A percentile compares a stretch with the other conserved stretches of the same genome.
Evolutionary conservation across 2,797 vertebrate species (phyloP).

Genomic region (Heliangelus exortis): DNA sequence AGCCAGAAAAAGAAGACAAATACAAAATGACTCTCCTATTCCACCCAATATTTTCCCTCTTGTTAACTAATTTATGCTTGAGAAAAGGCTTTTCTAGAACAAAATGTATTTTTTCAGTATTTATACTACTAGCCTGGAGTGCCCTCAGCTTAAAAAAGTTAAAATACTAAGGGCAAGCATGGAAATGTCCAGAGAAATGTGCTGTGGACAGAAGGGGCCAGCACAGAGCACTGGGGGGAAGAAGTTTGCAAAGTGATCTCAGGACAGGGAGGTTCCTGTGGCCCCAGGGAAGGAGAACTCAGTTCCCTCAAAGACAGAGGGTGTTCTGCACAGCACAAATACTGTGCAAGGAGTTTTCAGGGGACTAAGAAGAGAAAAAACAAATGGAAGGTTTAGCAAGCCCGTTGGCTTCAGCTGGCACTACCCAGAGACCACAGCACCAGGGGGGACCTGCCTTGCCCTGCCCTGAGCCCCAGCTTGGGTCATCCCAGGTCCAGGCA

Average conservation of each 20-base stretch:
- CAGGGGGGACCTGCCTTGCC: background rate
- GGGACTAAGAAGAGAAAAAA: background rate
- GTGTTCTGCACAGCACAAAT: background rate
- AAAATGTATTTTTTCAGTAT: background rate
- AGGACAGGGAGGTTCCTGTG: background rate
- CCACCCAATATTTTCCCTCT: background rate
- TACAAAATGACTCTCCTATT: background rate
- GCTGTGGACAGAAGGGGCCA: background rate
- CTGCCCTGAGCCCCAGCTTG: accelerated
- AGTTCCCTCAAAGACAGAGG: background rate
- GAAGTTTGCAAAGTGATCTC: background rate
- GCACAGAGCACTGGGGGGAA: background rate
- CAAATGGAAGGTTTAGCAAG: background rate
- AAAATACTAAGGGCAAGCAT: background rate
- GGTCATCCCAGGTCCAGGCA: accelerated
- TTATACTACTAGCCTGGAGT: background rate
- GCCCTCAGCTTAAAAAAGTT: background rate
- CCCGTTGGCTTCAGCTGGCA: background rate
- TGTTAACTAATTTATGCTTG: background rate
- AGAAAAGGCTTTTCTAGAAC: background rate
- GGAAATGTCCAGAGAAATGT: background rate
- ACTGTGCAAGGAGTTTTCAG: background rate
- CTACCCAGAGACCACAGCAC: too few species aligned
- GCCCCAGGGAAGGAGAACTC: background rate
- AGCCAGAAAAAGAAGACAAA: background rate